A percentile compares a stretch with the other conserved stretches of the same genome.
Evolutionary conservation across 2,888 invertebrate genomes (phyloP).

Genomic region (Diaprepes abbreviatus): DNA sequence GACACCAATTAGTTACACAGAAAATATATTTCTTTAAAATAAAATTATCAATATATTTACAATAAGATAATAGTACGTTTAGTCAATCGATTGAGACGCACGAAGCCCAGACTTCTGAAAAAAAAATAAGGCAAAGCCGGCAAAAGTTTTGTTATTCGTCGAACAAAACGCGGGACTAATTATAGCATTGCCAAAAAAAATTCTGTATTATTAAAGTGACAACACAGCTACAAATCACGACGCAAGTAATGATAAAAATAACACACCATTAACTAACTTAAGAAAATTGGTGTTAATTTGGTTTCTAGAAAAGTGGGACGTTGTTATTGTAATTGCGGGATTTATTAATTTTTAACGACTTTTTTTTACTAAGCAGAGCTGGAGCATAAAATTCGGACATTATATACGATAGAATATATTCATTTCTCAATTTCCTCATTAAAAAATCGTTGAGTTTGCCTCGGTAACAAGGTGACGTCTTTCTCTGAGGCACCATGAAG

Average conservation of each 20-base stretch:
- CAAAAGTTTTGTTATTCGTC: background rate
- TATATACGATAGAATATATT: no score
- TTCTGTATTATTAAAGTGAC: background rate
- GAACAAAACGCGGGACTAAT: background rate
- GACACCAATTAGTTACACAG: no score
- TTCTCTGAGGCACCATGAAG: no score
- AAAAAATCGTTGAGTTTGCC: no score
- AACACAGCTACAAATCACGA: background rate
- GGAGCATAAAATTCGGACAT: no score
- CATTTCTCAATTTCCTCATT: no score
- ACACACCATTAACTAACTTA: background rate
- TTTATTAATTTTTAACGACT: no score
- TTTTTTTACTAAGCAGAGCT: no score
- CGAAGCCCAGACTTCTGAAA: background rate
- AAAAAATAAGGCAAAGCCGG: conserved; percentile 15
- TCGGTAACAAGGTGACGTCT: no score
- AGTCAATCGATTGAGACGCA: background rate
- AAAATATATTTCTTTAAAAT: no score
- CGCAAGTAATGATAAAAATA: background rate
- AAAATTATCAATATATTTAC: no score
- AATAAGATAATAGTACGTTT: no score
- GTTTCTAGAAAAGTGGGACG: background rate
- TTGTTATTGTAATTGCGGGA: background rate
- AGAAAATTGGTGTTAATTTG: background rate
- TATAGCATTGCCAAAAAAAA: background rate